These are phyloP conservation scores for Aricia artaxerxes DNA, from an alignment of 2,888 invertebrate genomes.

Conservation along the genomic window DNA sequence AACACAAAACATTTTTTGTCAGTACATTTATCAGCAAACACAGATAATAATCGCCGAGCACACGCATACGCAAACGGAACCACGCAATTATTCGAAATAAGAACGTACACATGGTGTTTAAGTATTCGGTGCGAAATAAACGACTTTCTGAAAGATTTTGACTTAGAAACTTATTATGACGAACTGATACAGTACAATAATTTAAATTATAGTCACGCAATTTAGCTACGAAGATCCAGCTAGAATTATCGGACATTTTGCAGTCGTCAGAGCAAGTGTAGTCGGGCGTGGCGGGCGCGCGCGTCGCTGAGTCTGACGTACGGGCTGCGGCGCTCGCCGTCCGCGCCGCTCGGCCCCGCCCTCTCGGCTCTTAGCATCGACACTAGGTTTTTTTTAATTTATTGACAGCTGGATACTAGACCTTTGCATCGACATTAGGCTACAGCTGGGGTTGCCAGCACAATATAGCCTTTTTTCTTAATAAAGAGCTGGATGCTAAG, in stretches of 20 bases:
- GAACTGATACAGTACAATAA: no score
- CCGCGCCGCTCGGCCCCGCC: conserved; percentile 46
- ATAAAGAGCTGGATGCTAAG: not conserved
- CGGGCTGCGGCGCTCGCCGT: conserved; percentile 47
- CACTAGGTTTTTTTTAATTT: conserved; percentile 49
- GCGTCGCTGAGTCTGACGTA: conserved; percentile 49
- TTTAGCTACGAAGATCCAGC: not conserved
- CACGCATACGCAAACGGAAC: no score
- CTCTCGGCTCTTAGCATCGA: conserved; percentile 53
- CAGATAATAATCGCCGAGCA: no score
- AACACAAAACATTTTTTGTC: no score
- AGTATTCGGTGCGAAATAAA: no score
- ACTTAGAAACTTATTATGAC: no score
- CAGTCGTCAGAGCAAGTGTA: conserved; percentile 46
- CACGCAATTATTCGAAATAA: no score
- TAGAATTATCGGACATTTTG: conserved; percentile 31
- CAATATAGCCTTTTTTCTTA: not conserved
- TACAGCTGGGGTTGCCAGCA: not conserved
- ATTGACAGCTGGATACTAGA: no score
- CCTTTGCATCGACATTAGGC: conserved; percentile 53
- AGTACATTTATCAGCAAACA: no score
- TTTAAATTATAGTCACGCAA: no score
- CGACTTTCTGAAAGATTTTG: no score
- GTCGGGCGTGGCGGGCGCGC: conserved; percentile 55
- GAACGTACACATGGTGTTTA: no score